Conservation (phyloP, 2,113 vertebrate genomes). For the Penelope pileata region DNA sequence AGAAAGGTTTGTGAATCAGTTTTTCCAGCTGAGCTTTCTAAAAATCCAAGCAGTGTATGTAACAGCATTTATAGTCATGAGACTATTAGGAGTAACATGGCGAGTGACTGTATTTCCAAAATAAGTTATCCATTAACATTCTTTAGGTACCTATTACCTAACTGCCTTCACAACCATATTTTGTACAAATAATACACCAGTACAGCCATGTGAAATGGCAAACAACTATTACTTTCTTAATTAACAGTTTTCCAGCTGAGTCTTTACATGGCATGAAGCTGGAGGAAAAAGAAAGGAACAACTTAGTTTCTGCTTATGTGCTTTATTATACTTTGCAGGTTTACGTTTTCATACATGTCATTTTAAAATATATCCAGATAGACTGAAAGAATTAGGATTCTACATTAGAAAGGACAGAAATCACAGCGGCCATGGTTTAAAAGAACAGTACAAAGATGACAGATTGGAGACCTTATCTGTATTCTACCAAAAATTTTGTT, state of each 20-base stretch:
- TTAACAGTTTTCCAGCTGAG: background rate
- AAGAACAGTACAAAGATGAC: background rate
- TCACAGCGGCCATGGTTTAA: background rate
- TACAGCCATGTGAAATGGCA: background rate
- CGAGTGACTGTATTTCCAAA: constrained; percentile 26
- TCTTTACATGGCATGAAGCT: background rate
- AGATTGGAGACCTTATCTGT: background rate
- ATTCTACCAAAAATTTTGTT: background rate
- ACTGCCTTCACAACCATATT: background rate
- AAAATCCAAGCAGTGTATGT: background rate
- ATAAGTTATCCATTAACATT: constrained; percentile 49
- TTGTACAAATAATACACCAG: constrained; percentile 5
- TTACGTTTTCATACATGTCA: background rate
- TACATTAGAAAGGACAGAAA: background rate
- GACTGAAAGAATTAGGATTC: background rate
- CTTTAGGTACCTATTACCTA: constrained; percentile 42
- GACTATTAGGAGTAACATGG: background rate
- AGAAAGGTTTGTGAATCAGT: background rate
- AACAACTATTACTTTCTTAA: background rate
- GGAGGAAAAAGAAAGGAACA: background rate
- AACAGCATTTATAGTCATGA: background rate
- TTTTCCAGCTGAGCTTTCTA: background rate
- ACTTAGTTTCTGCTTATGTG: background rate
- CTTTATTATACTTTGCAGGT: background rate
- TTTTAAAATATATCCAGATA: background rate